phyloP scores from a whole-genome alignment of 2,888 invertebrate species.

The Embidobia sp. region DNA sequence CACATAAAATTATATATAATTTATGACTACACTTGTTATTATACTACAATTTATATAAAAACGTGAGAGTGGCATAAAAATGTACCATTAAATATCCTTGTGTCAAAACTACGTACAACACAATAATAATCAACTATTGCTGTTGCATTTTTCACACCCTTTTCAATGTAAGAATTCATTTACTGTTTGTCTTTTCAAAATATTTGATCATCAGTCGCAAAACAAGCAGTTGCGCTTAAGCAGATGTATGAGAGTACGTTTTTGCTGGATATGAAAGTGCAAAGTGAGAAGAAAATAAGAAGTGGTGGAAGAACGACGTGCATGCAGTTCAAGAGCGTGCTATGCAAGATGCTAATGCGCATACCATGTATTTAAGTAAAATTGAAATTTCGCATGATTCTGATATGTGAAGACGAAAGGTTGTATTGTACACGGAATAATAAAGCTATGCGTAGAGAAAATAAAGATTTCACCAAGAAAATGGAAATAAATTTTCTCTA shows the following conservation, averaged over 20 bases:
- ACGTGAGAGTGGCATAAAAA: no score
- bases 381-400: slow-evolving; percentile 48
- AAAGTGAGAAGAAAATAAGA: slow-evolving; percentile 45
- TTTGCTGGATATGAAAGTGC: slow-evolving; percentile 42
- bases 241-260: slow-evolving; percentile 27
- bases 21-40: no score
- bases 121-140: no score
- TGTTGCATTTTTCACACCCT: no score
- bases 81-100: no score
- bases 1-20: no score
- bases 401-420: slow-evolving; percentile 45
- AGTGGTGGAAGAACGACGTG: slow-evolving; percentile 25
- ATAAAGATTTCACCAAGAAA: slow-evolving; percentile 10
- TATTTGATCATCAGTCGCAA: slow-evolving; percentile 39
- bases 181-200: slow-evolving; percentile 34
- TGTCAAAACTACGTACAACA: no score
- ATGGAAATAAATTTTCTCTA: slow-evolving; percentile 22
- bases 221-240: slow-evolving; percentile 48
- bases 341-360: slow-evolving; percentile 46
- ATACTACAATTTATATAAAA: no score
- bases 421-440: slow-evolving; percentile 27
- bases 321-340: slow-evolving; percentile 37
- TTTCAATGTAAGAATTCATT: slow-evolving; percentile 30
- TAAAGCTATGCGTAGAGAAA: slow-evolving; percentile 22
- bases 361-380: slow-evolving; percentile 41